These are phyloP conservation scores for Atta cephalotes DNA, from an alignment of 1,140 invertebrate genomes.

Conservation along the genomic window DNA sequence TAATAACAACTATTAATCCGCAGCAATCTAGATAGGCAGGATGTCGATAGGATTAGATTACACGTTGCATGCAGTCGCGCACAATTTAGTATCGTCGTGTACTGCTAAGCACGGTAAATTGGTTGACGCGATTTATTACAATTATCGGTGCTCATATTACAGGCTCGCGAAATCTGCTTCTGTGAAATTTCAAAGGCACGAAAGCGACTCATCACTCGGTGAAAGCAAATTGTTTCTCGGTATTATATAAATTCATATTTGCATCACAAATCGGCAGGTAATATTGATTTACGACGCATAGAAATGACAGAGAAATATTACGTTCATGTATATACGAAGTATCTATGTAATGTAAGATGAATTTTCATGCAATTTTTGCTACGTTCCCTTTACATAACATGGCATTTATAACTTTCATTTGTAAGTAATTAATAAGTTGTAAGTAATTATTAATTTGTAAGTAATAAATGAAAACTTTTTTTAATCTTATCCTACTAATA, in stretches of 20 bases:
- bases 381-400: neutral
- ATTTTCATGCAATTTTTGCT: conserved; percentile 27
- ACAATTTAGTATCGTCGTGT: conserved; percentile 56
- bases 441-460: neutral
- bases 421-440: neutral
- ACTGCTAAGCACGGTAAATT: conserved; percentile 52
- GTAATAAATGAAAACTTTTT: conserved; percentile 3
- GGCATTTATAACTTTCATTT: conserved; percentile 12
- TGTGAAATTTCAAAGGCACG: conserved; percentile 55
- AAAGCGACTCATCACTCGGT: conserved; percentile 46
- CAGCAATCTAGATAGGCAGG: conserved; percentile 57
- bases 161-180: conserved; percentile 52
- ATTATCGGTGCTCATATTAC: conserved; percentile 48
- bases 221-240: conserved; percentile 52
- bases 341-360: neutral
- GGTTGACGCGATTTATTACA: conserved; percentile 57
- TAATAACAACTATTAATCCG: conserved; percentile 58
- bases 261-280: conserved; percentile 36
- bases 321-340: neutral
- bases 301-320: neutral
- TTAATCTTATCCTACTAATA: neutral
- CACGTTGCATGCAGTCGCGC: conserved; percentile 53
- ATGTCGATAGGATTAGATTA: conserved; percentile 56
- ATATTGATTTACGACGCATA: conserved; percentile 24
- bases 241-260: conserved; percentile 53